Base-by-base conservation (phyloP, 2,888 invertebrate species). In the Atrina japonica region DNA sequence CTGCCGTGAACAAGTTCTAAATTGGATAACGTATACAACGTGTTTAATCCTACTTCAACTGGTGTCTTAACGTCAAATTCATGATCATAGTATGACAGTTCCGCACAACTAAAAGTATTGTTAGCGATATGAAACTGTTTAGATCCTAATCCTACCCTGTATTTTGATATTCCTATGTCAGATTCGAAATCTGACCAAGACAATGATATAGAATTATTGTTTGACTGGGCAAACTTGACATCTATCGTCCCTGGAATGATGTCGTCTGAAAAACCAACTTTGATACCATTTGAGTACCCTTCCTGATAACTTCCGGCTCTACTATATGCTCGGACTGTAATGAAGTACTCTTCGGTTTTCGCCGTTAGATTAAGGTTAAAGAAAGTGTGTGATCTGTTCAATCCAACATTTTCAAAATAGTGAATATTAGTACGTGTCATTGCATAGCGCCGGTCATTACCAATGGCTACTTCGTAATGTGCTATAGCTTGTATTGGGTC, bases 391-490 rank as follows among this genome's bases (percentile, higher is more conserved):
- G 76, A 75, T 25, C 68, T 81, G 50, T 84, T 82, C 1, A 81
- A 66, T 7, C 86, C 85, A n/a, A 85, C 83, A 56, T 83, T 68
- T 1, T 75, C 70, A 66, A 81, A 86, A 47, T 69, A 78, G 52
- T 81, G 79, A 2, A 86, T 75, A 67, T 86, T 84, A 9, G 78
- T 67, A 40, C 82, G 71, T 1, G 82, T 82, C 53, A 75, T 74
- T 7, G 66, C 64, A 75, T 78, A 83, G 9, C 85, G 71, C 16
- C 81, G 59, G 69, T 86, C 83, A 43, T 81, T 83, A 43, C 86
- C 86, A 29, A 85, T 66, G 9, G 85, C 84, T 16, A 85, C 81
- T 65, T 84, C 83, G 70, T 84, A 86, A 30, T 76, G 52, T 2
- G 55, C 45, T 18, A 85, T 80, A 2, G 66, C 41, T 45, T 85